Base-by-base conservation (phyloP, 2,888 invertebrate species). In the Priapulus caudatus region DNA sequence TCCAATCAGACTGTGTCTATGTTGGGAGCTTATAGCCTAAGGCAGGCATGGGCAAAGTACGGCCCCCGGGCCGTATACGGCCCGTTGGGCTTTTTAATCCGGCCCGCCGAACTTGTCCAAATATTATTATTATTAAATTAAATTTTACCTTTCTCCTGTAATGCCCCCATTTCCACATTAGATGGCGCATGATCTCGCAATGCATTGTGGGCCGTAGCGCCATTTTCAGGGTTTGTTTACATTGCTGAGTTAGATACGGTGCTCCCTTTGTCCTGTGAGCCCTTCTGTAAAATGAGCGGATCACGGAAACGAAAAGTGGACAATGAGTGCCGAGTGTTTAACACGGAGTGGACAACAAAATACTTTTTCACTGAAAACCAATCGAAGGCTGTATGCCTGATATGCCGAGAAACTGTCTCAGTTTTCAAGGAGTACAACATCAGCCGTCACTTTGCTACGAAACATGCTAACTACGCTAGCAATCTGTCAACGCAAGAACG, bases 391-490 rank as follows among this genome's bases (percentile, higher is more conserved):
- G 33, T 51, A 20, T 54, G 45, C 47, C 51, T 51, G n/a, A 52
- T 52, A 33, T 54, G 49, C 54, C 44, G 50, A 48, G 52, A 52
- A 52, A 48, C 54, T 47, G 23, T 54, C 43, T 18, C 52, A 48
- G 47, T 52, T n/a, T 54, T 51, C 50, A 52, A 52, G 22, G 46
- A 54, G 52, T 52, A 48, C 51, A 33, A 33, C 33, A 24, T 52
- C 23, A 48, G 23, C 45, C 47, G 43, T 20, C 52, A 52, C 19
- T 49, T 54, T 48, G 47, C 47, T 22, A 18, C 45, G 10, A 54
- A 54, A 23, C 48, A 33, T 48, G n/a, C n/a, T n/a, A n/a, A n/a
- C n/a, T n/a, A n/a, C n/a, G n/a, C n/a, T n/a, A n/a, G 10, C 33
- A 33, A 33, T n/a, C 33, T 10, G n/a, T 33, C 33, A 33, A 33